Evolutionary conservation across 2,888 invertebrate species (phyloP).

Genomic region (Platynereis dumerilii): DNA sequence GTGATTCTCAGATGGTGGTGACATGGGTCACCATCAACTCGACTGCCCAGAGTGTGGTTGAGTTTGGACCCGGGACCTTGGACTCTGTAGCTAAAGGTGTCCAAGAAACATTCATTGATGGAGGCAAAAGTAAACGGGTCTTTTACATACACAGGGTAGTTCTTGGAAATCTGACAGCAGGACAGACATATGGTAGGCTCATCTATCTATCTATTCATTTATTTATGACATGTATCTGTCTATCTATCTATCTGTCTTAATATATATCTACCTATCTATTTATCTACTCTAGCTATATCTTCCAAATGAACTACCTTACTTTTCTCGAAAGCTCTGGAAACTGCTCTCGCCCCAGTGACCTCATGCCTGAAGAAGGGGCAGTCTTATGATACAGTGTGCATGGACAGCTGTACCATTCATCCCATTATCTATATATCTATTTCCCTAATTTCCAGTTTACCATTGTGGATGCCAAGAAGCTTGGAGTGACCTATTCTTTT

Average conservation of each 20-base stretch:
- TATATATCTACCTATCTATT: too few relatives aligned
- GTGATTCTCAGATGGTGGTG: conserved; percentile 46
- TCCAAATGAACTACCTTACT: too few relatives aligned
- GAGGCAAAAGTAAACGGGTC: conserved; percentile 43
- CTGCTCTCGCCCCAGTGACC: too few relatives aligned
- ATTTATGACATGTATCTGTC: too few relatives aligned
- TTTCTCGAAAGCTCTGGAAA: too few relatives aligned
- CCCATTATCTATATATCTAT: not conserved
- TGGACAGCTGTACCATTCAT: too few relatives aligned
- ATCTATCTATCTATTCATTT: too few relatives aligned
- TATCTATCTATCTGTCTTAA: too few relatives aligned
- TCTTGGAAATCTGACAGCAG: conserved; percentile 45
- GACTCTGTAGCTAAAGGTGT: conserved; percentile 36
- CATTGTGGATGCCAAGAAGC: conserved; percentile 66
- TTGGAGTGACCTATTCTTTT: conserved; percentile 82
- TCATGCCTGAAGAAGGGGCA: too few relatives aligned
- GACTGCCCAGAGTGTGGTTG: conserved; percentile 41
- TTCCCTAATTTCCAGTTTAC: conserved; percentile 37
- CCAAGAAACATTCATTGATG: conserved; percentile 52
- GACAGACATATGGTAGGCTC: conserved; percentile 50
- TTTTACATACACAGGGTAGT: conserved; percentile 55
- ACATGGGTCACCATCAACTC: conserved; percentile 54
- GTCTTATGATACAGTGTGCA: too few relatives aligned
- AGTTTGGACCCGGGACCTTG: conserved; percentile 39
- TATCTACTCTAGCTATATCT: too few relatives aligned